Base-by-base conservation (phyloP, 2,888 invertebrate species). In the Parnassius smintheus region DNA sequence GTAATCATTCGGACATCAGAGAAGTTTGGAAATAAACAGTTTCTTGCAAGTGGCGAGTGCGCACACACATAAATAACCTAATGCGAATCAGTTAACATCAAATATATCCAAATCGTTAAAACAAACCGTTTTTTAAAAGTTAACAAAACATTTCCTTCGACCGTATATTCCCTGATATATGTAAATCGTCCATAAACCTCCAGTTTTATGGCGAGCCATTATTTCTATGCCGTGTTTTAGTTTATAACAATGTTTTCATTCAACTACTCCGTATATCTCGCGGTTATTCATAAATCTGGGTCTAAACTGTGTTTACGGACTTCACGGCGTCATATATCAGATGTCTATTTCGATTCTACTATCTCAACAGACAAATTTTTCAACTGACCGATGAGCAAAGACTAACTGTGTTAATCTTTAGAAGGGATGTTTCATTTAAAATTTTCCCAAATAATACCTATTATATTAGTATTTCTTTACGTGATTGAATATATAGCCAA, bases 221-320 rank as follows among this genome's bases (percentile, higher is more conserved):
- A 66, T 71, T 73, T 65, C 70, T 48, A 64, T 64, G 51, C 63
- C 58, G 65, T 51, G 65, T 66, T 71, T 70, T 70, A 73, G 78
- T 81, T 79, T 79, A 77, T 78, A 79, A 79, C 80, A 80, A 83
- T 84, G 86, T 87, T 83, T 82, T 83, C 86, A 86, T 87, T 88
- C 82, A 84, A 73, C 75, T 73, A 72, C 72, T 71, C 70, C 72
- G 71, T 79, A 76, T 73, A 78, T 73, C 58, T 68, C 72, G 73
- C 69, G 75, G 80, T 80, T 82, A 80, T 83, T 82, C 83, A 86
- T 88, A 88, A 87, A 88, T 86, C 79, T 72, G 64, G 59, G 64
- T 66, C 73, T 78, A 75, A 84, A 80, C 76, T 72, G 74, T 80
- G 81, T 85, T 84, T 84, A 82, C 80, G 73, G 65, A 76, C 79